These are phyloP conservation scores for Vanacampus margaritifer DNA, from an alignment of 2,113 vertebrate species.

Conservation along the genomic window DNA sequence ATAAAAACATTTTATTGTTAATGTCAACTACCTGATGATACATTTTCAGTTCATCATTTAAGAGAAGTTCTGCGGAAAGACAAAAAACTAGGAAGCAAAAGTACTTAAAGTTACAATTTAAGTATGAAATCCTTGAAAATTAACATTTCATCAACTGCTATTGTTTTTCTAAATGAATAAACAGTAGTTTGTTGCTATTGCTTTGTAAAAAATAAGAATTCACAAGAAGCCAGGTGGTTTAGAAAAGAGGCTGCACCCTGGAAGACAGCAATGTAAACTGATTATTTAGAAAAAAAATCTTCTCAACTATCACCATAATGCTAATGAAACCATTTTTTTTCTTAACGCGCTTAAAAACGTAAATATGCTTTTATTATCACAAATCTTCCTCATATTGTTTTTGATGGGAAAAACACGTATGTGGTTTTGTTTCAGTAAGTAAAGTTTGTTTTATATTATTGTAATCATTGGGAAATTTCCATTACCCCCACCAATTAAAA, in stretches of 20 bases:
- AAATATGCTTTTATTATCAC: not conserved
- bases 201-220: slow-evolving; percentile 1
- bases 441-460: not conserved
- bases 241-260: not conserved
- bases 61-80: not conserved
- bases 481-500: not conserved
- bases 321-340: not conserved
- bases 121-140: not conserved
- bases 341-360: not conserved
- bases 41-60: not conserved
- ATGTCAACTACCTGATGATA: not conserved
- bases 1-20: not conserved
- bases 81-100: not conserved
- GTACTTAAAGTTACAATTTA: not conserved
- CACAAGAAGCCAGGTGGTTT: not conserved
- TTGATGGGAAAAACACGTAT: not conserved
- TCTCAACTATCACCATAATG: not conserved
- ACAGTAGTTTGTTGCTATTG: not conserved
- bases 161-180: not conserved
- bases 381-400: not conserved
- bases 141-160: not conserved
- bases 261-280: not conserved
- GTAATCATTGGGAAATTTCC: not conserved
- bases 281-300: not conserved
- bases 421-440: not conserved